phyloP scores from a whole-genome alignment of 2,888 invertebrate genomes.

The Drosophila stalkeri region DNA sequence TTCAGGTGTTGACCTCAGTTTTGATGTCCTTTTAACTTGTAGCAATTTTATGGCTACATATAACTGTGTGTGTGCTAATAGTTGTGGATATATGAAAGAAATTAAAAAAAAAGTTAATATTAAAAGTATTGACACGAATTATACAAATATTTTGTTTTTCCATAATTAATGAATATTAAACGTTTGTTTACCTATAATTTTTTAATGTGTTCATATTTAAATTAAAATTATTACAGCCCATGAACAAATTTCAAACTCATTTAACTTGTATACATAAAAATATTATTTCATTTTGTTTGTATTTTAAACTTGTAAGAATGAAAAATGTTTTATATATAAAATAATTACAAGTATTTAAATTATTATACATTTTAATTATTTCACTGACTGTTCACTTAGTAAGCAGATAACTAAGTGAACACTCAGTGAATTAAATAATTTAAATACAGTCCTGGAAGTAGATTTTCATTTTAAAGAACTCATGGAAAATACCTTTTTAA shows the following conservation, averaged over 20 bases:
- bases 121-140: constrained; percentile 2
- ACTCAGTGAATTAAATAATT: too few species aligned
- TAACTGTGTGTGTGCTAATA: constrained; percentile 2
- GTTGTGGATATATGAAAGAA: constrained; percentile 18
- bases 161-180: background rate
- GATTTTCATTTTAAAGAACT: background rate
- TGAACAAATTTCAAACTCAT: background rate
- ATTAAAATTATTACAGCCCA: background rate
- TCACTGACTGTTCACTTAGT: too few species aligned
- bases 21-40: constrained; percentile 45
- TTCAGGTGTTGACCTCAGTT: constrained; percentile 4
- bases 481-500: background rate
- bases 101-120: background rate
- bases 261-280: background rate
- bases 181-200: background rate
- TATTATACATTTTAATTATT: too few species aligned
- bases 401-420: too few species aligned
- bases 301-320: background rate
- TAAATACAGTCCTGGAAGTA: background rate
- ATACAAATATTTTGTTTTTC: background rate
- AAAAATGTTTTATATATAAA: background rate
- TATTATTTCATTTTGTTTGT: background rate
- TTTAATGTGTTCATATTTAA: background rate
- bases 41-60: constrained; percentile 17
- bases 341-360: too few species aligned